Base-by-base conservation (phyloP, 2,797 vertebrate species). In the Pelodytes ibericus region DNA sequence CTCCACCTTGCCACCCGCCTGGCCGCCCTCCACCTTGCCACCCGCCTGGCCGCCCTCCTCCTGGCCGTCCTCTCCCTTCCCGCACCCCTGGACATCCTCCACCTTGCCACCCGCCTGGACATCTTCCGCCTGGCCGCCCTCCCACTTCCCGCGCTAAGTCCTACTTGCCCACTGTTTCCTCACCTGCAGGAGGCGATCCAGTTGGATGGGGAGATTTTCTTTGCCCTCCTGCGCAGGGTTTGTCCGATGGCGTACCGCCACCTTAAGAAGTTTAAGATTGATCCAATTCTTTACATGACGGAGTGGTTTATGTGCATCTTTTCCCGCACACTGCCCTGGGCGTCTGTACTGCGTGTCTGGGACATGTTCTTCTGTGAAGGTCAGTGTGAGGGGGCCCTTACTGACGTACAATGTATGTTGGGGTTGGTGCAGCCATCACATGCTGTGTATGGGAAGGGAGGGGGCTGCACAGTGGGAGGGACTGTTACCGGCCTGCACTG, bases 301-400 rank as follows among this genome's bases (percentile, higher is more conserved):
- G 95, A 97, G 81, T 97, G 95, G 95, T 97, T 97, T 82, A 97
- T 97, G 95, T 97, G 95, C 66, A 91, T 96, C 87, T 97, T 96
- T 81, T 95, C 95, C 0, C 94, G 95, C 72, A 96, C 95, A 1
- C 86, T 97, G 30, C 95, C 95, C 0, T 97, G 95, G 95, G 71
- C 90, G 5, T 93, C 87, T 0, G 95, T 97, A 13, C 91, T 97
- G 61, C 94, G 95, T 0, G 95, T 97, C 0, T 97, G 95, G 95
- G 95, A 97, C 85, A 96, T 97, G 95, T 97, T 97, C 88, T 96
- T 97, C 88, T 97, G 95, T 75, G 95, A 97, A 92, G 95, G 95
- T 97, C 77, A 69, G 84, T 31, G 4, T 3, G 2, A 3, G 49
- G 18, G 33, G 33, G 33, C 11, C 24, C 15, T 7, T 26, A 29